Percentiles rank a stretch among this genome's conserved stretches.
Evolutionary conservation across 2,888 invertebrate species (phyloP).

Genomic region (Theretra japonica): DNA sequence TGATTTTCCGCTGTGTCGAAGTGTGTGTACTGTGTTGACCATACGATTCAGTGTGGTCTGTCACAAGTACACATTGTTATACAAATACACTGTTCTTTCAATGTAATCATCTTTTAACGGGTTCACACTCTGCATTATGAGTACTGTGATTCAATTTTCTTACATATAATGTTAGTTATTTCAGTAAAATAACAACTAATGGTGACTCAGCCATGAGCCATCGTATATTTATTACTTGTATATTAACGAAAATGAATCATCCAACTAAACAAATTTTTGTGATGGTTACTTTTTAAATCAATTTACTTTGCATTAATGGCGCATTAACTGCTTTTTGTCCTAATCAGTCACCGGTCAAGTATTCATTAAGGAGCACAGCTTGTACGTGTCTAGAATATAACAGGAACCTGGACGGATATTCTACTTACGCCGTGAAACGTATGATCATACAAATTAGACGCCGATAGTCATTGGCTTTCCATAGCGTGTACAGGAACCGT

Average conservation of each 20-base stretch:
- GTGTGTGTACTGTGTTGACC: constrained; percentile 10
- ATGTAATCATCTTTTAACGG: background rate
- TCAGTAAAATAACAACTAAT: background rate
- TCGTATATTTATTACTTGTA: too few relatives aligned
- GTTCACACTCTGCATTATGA: background rate
- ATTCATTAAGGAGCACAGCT: background rate
- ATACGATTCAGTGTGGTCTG: constrained; percentile 16
- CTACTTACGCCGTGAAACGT: constrained; percentile 6
- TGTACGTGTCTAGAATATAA: background rate
- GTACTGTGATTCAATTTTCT: too few relatives aligned
- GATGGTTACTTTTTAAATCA: background rate
- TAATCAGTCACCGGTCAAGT: background rate
- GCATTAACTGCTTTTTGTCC: background rate
- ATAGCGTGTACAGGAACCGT: too few relatives aligned
- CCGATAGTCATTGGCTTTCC: background rate
- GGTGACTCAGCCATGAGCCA: background rate
- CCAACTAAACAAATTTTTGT: background rate
- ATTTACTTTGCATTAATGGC: background rate
- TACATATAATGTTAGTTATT: background rate
- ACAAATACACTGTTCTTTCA: background rate
- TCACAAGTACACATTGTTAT: background rate
- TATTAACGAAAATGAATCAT: background rate
- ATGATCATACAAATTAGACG: background rate
- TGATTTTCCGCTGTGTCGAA: constrained; percentile 61
- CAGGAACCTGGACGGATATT: constrained; percentile 8